These are phyloP conservation scores for Tachycineta bicolor DNA, from an alignment of 2,113 vertebrate genomes.

Conservation along the genomic window DNA sequence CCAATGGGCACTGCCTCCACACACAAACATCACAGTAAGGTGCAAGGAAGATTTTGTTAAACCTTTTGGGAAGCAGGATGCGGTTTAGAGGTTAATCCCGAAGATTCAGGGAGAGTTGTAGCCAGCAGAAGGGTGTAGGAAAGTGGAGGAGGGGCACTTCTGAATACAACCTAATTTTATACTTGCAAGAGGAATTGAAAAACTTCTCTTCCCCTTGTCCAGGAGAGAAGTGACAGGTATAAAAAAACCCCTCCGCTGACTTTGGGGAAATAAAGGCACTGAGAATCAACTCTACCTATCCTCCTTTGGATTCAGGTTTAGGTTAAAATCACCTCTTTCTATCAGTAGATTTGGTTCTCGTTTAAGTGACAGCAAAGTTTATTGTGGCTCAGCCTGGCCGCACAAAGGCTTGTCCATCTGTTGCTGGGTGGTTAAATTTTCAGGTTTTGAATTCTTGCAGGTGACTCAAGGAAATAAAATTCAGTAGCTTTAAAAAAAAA, in stretches of 20 bases:
- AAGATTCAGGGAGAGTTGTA: not conserved
- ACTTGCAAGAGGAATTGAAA: not conserved
- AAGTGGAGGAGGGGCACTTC: not conserved
- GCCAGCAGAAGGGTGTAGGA: not conserved
- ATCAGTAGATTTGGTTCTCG: not conserved
- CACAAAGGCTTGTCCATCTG: not conserved
- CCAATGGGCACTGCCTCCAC: not conserved
- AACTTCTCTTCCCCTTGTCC: not conserved
- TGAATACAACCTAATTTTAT: not conserved
- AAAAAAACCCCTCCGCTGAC: not conserved
- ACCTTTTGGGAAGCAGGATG: not conserved
- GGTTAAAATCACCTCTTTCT: not conserved
- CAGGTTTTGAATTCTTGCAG: not conserved
- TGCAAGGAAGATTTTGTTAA: not conserved
- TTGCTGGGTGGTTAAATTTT: not conserved
- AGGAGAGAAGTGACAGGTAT: not conserved
- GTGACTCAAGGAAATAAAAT: constrained; percentile 14
- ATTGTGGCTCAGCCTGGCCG: not conserved
- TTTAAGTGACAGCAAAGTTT: not conserved
- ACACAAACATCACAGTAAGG: not conserved
- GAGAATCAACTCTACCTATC: not conserved
- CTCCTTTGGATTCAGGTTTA: not conserved
- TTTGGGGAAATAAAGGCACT: not conserved
- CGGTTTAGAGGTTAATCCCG: not conserved
- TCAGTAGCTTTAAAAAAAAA: not conserved